Conservation (phyloP, 2,113 vertebrate genomes). For the Zosterops japonicus region DNA sequence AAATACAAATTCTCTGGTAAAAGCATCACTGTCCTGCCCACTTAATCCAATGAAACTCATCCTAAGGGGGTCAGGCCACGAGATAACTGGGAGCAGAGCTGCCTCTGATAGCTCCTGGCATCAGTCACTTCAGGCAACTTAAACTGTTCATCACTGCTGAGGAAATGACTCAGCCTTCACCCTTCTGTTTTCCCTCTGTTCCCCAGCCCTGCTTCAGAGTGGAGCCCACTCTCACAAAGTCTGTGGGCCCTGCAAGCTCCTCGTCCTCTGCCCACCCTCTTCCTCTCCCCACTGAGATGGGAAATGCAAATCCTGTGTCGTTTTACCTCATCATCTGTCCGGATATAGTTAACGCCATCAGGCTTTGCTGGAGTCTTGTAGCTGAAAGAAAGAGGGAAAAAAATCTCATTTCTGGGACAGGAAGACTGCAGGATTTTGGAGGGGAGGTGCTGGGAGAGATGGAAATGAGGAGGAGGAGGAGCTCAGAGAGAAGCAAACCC, state of each 20-base stretch:
- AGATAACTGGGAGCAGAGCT: conserved; percentile 11
- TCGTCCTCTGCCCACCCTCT: conserved; percentile 23
- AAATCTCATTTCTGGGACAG: conserved; percentile 15
- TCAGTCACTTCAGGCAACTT: conserved; percentile 40
- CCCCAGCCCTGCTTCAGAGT: not conserved
- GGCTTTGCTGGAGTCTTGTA: conserved; percentile 87
- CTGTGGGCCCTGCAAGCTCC: not conserved
- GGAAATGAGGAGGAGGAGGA: not conserved
- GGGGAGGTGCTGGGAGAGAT: not conserved
- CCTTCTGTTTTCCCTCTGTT: conserved; percentile 49
- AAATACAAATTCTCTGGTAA: conserved; percentile 30
- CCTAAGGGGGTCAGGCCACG: conserved; percentile 30
- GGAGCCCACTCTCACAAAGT: not conserved
- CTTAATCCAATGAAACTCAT: conserved; percentile 56
- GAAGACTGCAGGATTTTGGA: not conserved
- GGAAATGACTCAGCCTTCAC: conserved; percentile 61
- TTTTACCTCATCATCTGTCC: conserved; percentile 93
- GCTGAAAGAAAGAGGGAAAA: conserved; percentile 72
- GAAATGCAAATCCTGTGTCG: conserved; percentile 15
- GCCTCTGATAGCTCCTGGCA: conserved; percentile 8
- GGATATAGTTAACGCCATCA: conserved; percentile 85
- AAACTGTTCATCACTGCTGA: conserved; percentile 1
- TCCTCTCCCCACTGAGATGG: not conserved
- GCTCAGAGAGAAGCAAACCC: not conserved
- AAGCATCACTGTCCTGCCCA: not conserved